Base-by-base conservation (phyloP, 2,888 invertebrate species). In the Sarcophaga carnaria region DNA sequence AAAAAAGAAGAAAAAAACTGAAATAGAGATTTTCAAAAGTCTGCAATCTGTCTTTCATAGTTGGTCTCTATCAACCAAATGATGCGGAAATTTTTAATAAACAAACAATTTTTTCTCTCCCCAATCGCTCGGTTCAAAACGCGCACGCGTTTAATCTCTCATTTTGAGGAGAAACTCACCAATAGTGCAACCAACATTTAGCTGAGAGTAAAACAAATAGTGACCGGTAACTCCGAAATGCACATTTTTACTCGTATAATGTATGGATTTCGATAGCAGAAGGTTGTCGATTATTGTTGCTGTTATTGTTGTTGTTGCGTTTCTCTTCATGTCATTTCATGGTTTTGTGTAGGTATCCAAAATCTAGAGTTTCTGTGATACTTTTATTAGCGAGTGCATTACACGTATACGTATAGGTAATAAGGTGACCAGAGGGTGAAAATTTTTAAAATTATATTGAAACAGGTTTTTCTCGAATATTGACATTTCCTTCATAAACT, bases 21-120 rank as follows among this genome's bases (percentile, higher is more conserved):
- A 67, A 81, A 80, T n/a, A 59, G 22, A 74, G 47, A 66, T 85
- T 80, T 75, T 45, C 12, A 64, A 64, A 78, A 78, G 75, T 87
- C 84, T 84, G 84, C 83, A 83, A 86, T 86, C 77, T 83, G 86
- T 83, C 80, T 86, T 83, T 78, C 75, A 70, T 78, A 81, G 64
- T 87, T 78, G 69, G 80, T 83, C 75, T 78, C 78, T 78, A 74
- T 69, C 77, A 80, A 77, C 64, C 83, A 88, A 88, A 89, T 89
- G 88, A 89, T 89, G 89, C 88, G 87, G 88, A 89, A 88, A 88
- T 87, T 86, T 89, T 83, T 81, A 88, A 89, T 88, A 89, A 89
- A 88, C 88, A 88, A 89, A 88, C 25, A 69, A 37, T 27, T 76
- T 83, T 37, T 8, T 8, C 10, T 37, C 71, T 84, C 66, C 76